A percentile compares a stretch with the other conserved stretches of the same genome.
These are phyloP conservation scores for Helarctos malayanus DNA, from an alignment of 2,797 vertebrate species.

Conservation along the genomic window DNA sequence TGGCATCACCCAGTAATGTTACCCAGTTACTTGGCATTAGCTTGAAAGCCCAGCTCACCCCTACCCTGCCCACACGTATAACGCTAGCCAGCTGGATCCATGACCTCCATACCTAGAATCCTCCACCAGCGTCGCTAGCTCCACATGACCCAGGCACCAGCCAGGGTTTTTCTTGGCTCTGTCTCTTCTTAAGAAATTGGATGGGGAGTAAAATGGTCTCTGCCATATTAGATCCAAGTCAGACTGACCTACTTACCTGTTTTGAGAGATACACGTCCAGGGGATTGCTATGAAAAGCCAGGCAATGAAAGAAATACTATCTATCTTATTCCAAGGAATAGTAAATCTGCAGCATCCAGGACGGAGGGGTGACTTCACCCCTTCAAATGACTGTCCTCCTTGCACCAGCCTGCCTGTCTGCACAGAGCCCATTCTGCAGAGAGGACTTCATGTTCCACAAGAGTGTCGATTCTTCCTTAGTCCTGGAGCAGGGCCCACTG, in stretches of 20 bases:
- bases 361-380: not conserved
- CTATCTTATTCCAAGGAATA: not conserved
- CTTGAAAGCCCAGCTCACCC: not conserved
- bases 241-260: conserved; percentile 49
- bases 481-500: not conserved
- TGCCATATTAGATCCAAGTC: conserved; percentile 38
- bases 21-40: not conserved
- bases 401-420: not conserved
- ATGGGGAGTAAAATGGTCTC: conserved; percentile 53
- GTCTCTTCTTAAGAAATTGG: conserved; percentile 38
- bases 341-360: not conserved
- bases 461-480: not conserved
- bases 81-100: not conserved
- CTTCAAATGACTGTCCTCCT: not conserved
- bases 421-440: not conserved
- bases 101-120: not conserved
- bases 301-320: not conserved
- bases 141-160: not conserved
- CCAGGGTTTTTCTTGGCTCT: conserved; percentile 43
- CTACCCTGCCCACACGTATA: too few relatives aligned
- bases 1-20: not conserved
- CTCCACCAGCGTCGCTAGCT: not conserved
- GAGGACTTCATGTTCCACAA: not conserved
- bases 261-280: not conserved
- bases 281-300: not conserved